These are phyloP conservation scores for Notechis scutatus DNA, from an alignment of 2,113 vertebrate species.

Conservation along the genomic window DNA sequence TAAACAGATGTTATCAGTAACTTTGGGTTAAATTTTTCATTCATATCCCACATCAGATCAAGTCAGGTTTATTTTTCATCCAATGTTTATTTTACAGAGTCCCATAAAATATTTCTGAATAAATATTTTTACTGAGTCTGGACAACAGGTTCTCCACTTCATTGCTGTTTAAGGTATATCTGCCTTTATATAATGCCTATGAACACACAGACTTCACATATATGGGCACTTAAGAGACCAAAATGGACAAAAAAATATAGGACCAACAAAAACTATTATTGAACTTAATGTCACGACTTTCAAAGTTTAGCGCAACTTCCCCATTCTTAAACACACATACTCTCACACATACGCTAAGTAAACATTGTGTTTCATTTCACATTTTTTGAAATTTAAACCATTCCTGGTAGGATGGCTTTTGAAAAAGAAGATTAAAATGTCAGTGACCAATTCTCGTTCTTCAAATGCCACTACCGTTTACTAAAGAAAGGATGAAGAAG, in stretches of 20 bases:
- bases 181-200: slow-evolving; percentile 48
- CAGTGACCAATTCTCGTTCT: slow-evolving; percentile 41
- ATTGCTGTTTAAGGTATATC: slow-evolving; percentile 59
- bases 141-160: slow-evolving; percentile 53
- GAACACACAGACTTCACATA: slow-evolving; percentile 65
- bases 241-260: slow-evolving; percentile 66
- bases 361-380: slow-evolving; percentile 64
- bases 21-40: slow-evolving; percentile 58
- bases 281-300: slow-evolving; percentile 34
- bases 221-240: slow-evolving; percentile 71
- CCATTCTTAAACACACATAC: slow-evolving; percentile 18
- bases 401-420: slow-evolving; percentile 57
- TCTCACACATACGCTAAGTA: slow-evolving; percentile 32
- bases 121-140: slow-evolving; percentile 57
- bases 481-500: neutral
- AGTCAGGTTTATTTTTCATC: slow-evolving; percentile 59
- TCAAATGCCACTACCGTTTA: slow-evolving; percentile 14
- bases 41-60: slow-evolving; percentile 56
- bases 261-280: slow-evolving; percentile 51
- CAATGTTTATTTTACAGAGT: slow-evolving; percentile 33
- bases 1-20: slow-evolving; percentile 60
- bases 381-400: slow-evolving; percentile 59
- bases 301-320: slow-evolving; percentile 59
- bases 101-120: slow-evolving; percentile 62
- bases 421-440: slow-evolving; percentile 21